Evolutionary conservation across 2,797 vertebrate species (phyloP), one percentile per base, ranked within the genome.

Genomic region (Nannoperca obscura): DNA sequence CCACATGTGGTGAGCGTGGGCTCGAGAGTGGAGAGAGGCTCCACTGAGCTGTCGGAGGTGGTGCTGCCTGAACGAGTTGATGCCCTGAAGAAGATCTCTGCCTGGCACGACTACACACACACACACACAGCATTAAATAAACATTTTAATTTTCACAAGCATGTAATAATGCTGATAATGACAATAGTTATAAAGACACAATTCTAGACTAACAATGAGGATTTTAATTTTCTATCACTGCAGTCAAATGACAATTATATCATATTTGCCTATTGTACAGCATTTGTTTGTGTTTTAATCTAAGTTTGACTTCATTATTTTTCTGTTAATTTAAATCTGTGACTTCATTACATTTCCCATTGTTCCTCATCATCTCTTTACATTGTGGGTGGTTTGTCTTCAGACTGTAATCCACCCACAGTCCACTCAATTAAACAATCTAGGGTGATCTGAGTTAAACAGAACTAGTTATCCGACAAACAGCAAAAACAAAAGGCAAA

Each of bases 21-120:
- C 52, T 94, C 93, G 0, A 90, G 91, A 55, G 87, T 71, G 38
- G 90, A 82, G 55, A 93, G 89, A 20, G 94, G 94, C 84, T 95
- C 95, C 80, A 92, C 80, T 6, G 93, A 95, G 76, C 94, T 92
- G 84, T 95, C 94, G 0, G 94, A 95, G 15, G 92, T 92, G 80
- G 94, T 93, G 88, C 94, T 95, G 77, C 93, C 94, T 0, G 94
- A 95, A 19, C 86, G 92, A 71, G 92, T 92, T 2, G 94, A 94
- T 0, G 85, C 89, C 64, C 91, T 93, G 52, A 89, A 95, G 88
- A 95, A 96, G 65, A 95, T 82, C 66, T 96, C 95, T 0, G 93
- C 88, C 49, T 95, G 93, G 83, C 89, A 91, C 0, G 74, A 86
- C 91, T 94, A 6, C 17, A 76, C 5, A n/a, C 13, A 42, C 9